These are phyloP conservation scores for Arrhamphus sclerolepis DNA, from an alignment of 2,797 vertebrate species.

Conservation along the genomic window DNA sequence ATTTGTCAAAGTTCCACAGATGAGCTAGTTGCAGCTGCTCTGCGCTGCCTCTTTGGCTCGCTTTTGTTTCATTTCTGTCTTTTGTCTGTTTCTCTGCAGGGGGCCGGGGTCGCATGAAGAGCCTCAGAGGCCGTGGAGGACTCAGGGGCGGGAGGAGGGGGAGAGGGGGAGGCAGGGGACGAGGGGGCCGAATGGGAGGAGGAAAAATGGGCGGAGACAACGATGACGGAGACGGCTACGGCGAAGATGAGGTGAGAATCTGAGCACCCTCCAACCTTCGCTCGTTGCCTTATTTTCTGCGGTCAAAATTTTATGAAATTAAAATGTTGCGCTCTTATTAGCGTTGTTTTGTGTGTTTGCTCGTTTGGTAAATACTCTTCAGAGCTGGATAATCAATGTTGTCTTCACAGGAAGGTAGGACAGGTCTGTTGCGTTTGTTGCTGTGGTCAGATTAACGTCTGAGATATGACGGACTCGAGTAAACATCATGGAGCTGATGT, in stretches of 20 bases:
- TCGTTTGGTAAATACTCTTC: too few species aligned
- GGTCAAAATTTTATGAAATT: too few species aligned
- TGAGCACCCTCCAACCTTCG: not conserved
- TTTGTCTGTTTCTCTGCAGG: slow-evolving; percentile 68
- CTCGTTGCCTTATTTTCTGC: too few species aligned
- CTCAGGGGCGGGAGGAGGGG: slow-evolving; percentile 87
- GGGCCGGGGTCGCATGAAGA: slow-evolving; percentile 84
- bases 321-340: too few species aligned
- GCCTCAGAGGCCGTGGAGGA: slow-evolving; percentile 86
- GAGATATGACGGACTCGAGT: too few species aligned
- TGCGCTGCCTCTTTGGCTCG: not conserved
- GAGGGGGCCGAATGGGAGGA: slow-evolving; percentile 84
- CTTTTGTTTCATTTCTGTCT: not conserved
- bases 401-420: too few species aligned
- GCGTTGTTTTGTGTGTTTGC: too few species aligned
- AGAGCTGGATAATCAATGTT: too few species aligned
- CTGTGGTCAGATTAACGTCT: too few species aligned
- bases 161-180: slow-evolving; percentile 82
- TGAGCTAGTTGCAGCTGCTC: not conserved
- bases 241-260: slow-evolving; percentile 87
- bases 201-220: slow-evolving; percentile 84
- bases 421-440: too few species aligned
- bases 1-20: slow-evolving; percentile 15
- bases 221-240: slow-evolving; percentile 87
- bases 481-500: too few species aligned